Base-by-base conservation (phyloP, 2,797 vertebrate species). In the Chromis chromis region DNA sequence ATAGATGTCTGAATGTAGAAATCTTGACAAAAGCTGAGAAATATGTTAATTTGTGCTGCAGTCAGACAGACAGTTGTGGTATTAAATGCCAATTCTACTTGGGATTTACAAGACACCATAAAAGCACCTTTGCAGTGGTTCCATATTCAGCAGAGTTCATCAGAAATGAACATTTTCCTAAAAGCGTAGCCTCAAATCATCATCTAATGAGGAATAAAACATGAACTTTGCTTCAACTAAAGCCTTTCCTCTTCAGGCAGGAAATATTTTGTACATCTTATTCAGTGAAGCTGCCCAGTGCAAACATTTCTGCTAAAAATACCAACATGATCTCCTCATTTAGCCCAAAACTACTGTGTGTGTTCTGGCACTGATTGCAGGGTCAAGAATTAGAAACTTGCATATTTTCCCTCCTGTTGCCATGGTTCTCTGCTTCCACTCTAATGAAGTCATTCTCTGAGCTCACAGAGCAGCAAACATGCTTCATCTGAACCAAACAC, bases 341-440 rank as follows among this genome's bases (percentile, higher is more conserved):
- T 60, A 49, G 19, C 42, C 3, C 66, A 65, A 36, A 68, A 21
- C 25, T 25, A 14, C 31, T 25, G 0, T 66, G 19, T 83, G 44
- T 58, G 14, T 56, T 52, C 82, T 83, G 75, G 7, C 40, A 11
- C 6, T 0, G 0, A 28, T 49, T 44, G 36, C 46, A 17, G 9
- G 0, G 10, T n/a, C 36, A 4, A 50, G 39, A 56, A 58, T 64
- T 46, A 50, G 4, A 65, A 62, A 62, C 52, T 14, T 28, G 44
- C 52, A 24, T 9, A 0, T 27, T 62, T 21, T 19, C 13, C 2
- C 57, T 28, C 6, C 21, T 3, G 48, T 16, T 19, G 44, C 21
- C 12, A 12, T 28, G 39, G 55, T 46, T 1, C 25, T 17, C 25
- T 57, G 14, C n/a, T n/a, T n/a, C n/a, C n/a, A n/a, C n/a, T n/a